A percentile compares a stretch with the other conserved stretches of the same genome.
Evolutionary conservation across 37 sponge, comb jelly and placozoan genomes (phyloP).

Genomic region (Spongilla lacustris): DNA sequence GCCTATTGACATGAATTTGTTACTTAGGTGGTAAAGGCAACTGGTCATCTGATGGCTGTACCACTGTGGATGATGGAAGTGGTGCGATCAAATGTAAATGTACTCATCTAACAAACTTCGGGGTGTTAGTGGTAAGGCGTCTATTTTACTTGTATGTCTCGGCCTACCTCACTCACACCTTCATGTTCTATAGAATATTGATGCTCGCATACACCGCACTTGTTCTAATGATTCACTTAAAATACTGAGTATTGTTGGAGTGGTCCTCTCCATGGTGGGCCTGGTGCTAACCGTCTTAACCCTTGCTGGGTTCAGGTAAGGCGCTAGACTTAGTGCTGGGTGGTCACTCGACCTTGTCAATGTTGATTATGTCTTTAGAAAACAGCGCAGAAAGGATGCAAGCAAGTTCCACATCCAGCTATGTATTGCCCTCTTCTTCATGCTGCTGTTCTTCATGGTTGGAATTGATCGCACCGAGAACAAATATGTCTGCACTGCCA

Average conservation of each 20-base stretch:
- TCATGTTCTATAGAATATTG: conserved; percentile 37
- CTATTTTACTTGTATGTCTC: no score
- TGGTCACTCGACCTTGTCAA: background rate
- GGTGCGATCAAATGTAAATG: conserved; percentile 42
- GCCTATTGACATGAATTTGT: background rate
- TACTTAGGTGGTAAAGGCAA: conserved; percentile 25
- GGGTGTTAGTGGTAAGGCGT: conserved; percentile 64
- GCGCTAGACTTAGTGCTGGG: background rate
- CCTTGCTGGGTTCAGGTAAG: conserved; percentile 32
- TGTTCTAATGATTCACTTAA: background rate
- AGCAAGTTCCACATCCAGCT: conserved; percentile 60
- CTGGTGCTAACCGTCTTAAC: conserved; percentile 33
- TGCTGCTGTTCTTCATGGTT: conserved; percentile 37
- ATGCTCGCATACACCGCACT: conserved; percentile 21
- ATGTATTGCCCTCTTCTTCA: conserved; percentile 40
- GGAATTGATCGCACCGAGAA: conserved; percentile 52
- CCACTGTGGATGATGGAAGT: conserved; percentile 3
- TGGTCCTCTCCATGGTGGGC: conserved; percentile 44
- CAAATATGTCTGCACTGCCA: conserved; percentile 29
- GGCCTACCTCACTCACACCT: background rate
- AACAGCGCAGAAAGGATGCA: conserved; percentile 29
- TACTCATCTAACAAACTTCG: conserved; percentile 80
- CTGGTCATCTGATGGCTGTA: conserved; percentile 49
- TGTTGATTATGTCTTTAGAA: conserved; percentile 34
- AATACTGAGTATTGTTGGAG: conserved; percentile 26